A percentile compares a stretch with the other conserved stretches of the same genome.
phyloP scores from a whole-genome alignment of 2,888 invertebrate species.

The Cyrtodaria siliqua region DNA sequence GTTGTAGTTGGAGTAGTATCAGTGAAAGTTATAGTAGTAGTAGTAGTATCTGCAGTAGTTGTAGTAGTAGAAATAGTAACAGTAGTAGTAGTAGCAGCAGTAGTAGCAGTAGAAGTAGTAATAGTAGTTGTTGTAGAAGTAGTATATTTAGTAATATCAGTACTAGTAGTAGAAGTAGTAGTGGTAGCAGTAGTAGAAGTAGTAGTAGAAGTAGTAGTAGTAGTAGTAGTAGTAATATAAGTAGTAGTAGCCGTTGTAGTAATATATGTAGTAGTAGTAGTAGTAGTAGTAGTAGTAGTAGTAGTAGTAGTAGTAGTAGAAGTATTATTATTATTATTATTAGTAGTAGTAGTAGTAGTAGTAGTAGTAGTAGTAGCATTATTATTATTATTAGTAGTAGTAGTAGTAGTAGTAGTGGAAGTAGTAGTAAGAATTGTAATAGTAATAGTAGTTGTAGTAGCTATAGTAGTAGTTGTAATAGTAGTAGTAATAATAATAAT shows the following conservation, averaged over 20 bases:
- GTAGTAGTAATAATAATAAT: constrained; percentile 12
- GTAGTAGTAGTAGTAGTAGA: constrained; percentile 13
- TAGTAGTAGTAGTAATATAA: constrained; percentile 18
- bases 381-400: too few species aligned
- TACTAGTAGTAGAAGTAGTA: constrained; percentile 15
- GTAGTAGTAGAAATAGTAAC: too few species aligned
- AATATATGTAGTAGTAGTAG: constrained; percentile 10
- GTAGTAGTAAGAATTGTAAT: constrained; percentile 4
- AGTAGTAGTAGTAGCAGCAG: constrained; percentile 17
- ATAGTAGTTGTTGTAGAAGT: constrained; percentile 18
- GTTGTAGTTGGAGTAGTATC: too few species aligned
- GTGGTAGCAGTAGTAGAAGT: constrained; percentile 26
- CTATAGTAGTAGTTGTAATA: constrained; percentile 10
- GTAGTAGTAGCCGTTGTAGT: constrained; percentile 18
- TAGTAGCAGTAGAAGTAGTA: constrained; percentile 19
- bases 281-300: constrained; percentile 8
- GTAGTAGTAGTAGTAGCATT: constrained; percentile 5
- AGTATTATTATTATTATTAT: too few species aligned
- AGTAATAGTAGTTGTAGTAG: constrained; percentile 15
- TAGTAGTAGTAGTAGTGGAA: constrained; percentile 17
- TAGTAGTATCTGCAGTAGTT: too few species aligned
- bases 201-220: constrained; percentile 27
- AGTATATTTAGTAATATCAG: constrained; percentile 4
- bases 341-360: background rate
- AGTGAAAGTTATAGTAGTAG: constrained; percentile 1